These are phyloP conservation scores for Leiothrix lutea DNA, from an alignment of 2,113 vertebrate genomes.

Conservation along the genomic window DNA sequence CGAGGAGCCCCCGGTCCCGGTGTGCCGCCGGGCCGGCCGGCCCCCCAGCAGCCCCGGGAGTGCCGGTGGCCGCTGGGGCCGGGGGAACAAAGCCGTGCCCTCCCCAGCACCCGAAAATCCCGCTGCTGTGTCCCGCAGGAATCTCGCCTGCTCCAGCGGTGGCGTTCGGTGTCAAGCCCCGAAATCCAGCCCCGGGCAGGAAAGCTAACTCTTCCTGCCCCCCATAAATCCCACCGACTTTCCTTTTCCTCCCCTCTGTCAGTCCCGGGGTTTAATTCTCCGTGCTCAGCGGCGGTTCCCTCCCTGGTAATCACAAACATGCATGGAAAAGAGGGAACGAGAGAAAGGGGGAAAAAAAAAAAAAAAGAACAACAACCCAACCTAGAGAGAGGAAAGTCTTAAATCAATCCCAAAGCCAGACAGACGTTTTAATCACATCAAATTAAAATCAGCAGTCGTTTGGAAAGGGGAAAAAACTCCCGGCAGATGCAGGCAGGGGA, in stretches of 20 bases:
- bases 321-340: constrained; percentile 57
- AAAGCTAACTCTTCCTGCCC: background rate
- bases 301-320: constrained; percentile 69
- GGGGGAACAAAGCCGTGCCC: too few relatives aligned
- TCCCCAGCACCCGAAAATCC: too few relatives aligned
- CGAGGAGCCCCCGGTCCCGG: too few relatives aligned
- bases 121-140: too few relatives aligned
- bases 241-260: constrained; percentile 59
- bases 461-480: background rate
- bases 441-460: constrained; percentile 60
- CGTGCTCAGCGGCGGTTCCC: constrained; percentile 48
- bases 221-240: constrained; percentile 3
- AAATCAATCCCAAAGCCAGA: constrained; percentile 66
- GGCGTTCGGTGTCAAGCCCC: background rate
- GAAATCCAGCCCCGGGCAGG: background rate
- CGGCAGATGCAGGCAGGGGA: background rate
- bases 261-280: constrained; percentile 47
- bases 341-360: background rate
- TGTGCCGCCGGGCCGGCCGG: too few relatives aligned
- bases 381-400: constrained; percentile 43
- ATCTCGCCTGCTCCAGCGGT: background rate
- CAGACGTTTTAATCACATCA: constrained; percentile 66
- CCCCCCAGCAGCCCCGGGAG: too few relatives aligned
- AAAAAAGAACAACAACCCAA: background rate
- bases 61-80: too few relatives aligned